Conservation (phyloP, 2,113 vertebrate genomes). For the Perca schrenkii region DNA sequence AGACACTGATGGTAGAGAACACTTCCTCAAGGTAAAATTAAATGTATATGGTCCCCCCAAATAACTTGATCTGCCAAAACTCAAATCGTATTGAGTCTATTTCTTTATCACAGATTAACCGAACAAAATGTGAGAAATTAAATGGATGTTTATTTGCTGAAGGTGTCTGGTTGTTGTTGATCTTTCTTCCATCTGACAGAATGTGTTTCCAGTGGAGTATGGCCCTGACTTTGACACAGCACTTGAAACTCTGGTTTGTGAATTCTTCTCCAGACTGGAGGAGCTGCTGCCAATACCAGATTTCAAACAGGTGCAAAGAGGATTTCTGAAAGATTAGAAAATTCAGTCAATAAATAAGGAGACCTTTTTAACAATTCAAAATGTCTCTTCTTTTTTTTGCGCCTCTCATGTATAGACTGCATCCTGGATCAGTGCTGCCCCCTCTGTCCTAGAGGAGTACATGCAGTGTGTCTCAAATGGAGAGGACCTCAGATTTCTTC, state of each 20-base stretch:
- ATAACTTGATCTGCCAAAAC: background rate
- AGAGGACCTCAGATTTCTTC: constrained; percentile 81
- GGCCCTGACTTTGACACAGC: constrained; percentile 87
- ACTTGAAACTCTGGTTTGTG: constrained; percentile 87
- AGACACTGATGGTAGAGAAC: constrained; percentile 82
- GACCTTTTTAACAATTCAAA: background rate
- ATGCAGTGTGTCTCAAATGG: constrained; percentile 83
- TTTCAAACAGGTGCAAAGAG: constrained; percentile 81
- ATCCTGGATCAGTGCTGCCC: constrained; percentile 79
- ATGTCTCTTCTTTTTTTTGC: background rate
- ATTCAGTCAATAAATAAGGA: background rate
- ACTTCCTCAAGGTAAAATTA: constrained; percentile 82
- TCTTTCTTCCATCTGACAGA: constrained; percentile 66
- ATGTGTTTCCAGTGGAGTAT: constrained; percentile 87
- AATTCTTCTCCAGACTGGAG: constrained; percentile 88
- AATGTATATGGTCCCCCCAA: background rate
- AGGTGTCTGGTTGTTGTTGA: background rate
- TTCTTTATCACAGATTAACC: background rate
- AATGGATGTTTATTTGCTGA: background rate
- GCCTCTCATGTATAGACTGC: constrained; percentile 72
- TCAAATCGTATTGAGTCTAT: background rate
- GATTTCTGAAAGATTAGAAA: background rate
- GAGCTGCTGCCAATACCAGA: constrained; percentile 84
- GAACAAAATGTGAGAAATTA: background rate
- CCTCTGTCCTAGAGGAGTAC: constrained; percentile 82